phyloP scores from a whole-genome alignment of 2,797 vertebrate species.

The Gymnoscopelus microlampas region DNA sequence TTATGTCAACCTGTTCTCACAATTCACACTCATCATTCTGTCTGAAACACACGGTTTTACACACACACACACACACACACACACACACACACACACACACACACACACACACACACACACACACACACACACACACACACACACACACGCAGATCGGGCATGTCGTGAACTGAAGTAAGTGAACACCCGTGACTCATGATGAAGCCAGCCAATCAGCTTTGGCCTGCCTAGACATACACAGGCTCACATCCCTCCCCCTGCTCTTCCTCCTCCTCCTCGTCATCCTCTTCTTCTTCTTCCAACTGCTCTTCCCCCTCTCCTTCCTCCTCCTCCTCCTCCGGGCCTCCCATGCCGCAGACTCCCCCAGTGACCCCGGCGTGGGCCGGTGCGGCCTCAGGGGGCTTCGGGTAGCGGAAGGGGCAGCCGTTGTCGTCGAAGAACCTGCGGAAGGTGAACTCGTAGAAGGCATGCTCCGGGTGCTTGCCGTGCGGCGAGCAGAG shows the following conservation, averaged over 20 bases:
- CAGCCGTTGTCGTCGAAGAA: slow-evolving; percentile 98
- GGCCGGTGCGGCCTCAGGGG: slow-evolving; percentile 75
- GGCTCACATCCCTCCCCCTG: slow-evolving; percentile 92
- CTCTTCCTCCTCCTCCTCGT: slow-evolving; percentile 75
- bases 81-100: slow-evolving; percentile 7
- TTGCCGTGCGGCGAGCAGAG: slow-evolving; percentile 87
- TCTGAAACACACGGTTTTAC: not conserved
- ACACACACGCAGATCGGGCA: not conserved
- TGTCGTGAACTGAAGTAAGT: slow-evolving; percentile 1
- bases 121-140: not conserved
- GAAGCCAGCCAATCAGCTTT: slow-evolving; percentile 1
- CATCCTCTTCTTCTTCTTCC: slow-evolving; percentile 67
- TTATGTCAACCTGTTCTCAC: slow-evolving; percentile 48
- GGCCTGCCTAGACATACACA: slow-evolving; percentile 89
- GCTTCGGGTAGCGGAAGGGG: slow-evolving; percentile 95
- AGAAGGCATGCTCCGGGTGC: slow-evolving; percentile 97
- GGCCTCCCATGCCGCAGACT: slow-evolving; percentile 71
- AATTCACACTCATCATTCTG: slow-evolving; percentile 23
- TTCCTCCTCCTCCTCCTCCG: slow-evolving; percentile 60
- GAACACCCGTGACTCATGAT: slow-evolving; percentile 18
- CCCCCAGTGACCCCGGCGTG: slow-evolving; percentile 71
- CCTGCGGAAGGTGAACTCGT: slow-evolving; percentile 97
- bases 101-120: slow-evolving; percentile 14
- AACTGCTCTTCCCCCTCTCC: slow-evolving; percentile 78
- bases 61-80: not conserved